Evolutionary conservation across 1,140 invertebrate genomes (phyloP), one percentile per base, ranked within the genome.

Genomic region (Bombus polaris): DNA sequence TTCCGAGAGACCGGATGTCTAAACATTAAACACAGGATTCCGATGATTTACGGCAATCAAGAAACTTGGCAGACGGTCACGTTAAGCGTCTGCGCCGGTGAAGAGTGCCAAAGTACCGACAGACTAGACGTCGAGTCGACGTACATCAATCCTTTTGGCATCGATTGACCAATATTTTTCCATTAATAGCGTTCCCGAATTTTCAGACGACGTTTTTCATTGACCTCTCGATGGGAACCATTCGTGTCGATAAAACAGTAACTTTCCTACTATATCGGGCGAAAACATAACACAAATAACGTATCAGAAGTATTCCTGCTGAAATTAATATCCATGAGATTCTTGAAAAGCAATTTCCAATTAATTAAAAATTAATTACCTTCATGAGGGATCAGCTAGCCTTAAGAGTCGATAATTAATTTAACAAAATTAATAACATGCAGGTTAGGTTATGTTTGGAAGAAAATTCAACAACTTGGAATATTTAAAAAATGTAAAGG

Each of bases 101-200:
- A 70, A n/a, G 37, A 78, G 66, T 84, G 82, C 82, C 82, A 84
- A 84, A 84, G 47, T 79, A 79, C 68, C 82, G 42, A 71, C 82
- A 77, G 82, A 84, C 82, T 77, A 84, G 82, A 79, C 82, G 68
- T 70, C 42, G 75, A 79, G 82, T 79, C 82, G 82, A 71, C 82
- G 39, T 35, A 35, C n/a, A 66, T 32, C 35, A 39, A 84, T 57
- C 82, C 44, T 78, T 78, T 84, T 84, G 82, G 75, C 37, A 71
- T n/a, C 62, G 59, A 39, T 25, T 53, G 65, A 70, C 75, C 82
- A 57, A 83, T 83, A 83, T 70, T 83, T 83, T 75, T 74, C 59
- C 75, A 77, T 77, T 77, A 77, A 77, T 77, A 77, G 68, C 57
- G 37, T 68, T 44, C n/a, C 65, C 25, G 13, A 32, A 62, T 81